Base-by-base conservation (phyloP, 2,797 vertebrate genomes). In the Florisuga fusca region DNA sequence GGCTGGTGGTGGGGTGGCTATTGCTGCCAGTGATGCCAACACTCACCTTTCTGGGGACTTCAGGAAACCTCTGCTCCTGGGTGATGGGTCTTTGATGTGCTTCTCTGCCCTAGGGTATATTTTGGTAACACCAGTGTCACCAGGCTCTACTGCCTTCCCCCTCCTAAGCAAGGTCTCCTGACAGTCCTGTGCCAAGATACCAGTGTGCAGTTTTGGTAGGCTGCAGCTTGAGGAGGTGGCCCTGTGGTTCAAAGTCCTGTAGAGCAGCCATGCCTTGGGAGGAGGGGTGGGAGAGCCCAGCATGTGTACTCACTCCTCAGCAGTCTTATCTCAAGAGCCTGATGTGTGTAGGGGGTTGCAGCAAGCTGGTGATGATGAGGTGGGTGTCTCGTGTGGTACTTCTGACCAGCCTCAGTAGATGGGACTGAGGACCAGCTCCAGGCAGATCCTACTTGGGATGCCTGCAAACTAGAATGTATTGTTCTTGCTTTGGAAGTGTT, bases 101-200 rank as follows among this genome's bases (percentile, higher is more conserved):
- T 43, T 38, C 43, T 21, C 63, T 55, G 48, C 73, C 26, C 26
- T 18, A 25, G 20, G 11, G 20, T 20, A 4, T 10, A 12, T 50
- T 9, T 22, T 41, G 5, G 46, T 43, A 6, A 11, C 9, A 9
- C 2, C 41, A 33, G 16, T 1, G 1, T 22, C 7, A 10, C 4
- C 45, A 33, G 41, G 22, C 18, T 69, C 34, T 57, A 10, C 38
- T 73, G 46, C 31, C 26, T 80, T 36, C 25, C 7, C 17, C 59
- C 9, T 33, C 15, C 51, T 15, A 38, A 38, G 51, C 50, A 21
- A 3, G 18, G 6, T 73, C 9, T 53, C 43, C 36, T 9, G 58
- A 25, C 27, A 36, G 67, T 14, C 3, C 27, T 0, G 1, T 23
- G 45, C 31, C 18, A 7, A 6, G 0, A 0, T 2, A 3, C 3